Evolutionary conservation across 2,113 vertebrate genomes (phyloP).

Genomic region (Pedetes capensis): DNA sequence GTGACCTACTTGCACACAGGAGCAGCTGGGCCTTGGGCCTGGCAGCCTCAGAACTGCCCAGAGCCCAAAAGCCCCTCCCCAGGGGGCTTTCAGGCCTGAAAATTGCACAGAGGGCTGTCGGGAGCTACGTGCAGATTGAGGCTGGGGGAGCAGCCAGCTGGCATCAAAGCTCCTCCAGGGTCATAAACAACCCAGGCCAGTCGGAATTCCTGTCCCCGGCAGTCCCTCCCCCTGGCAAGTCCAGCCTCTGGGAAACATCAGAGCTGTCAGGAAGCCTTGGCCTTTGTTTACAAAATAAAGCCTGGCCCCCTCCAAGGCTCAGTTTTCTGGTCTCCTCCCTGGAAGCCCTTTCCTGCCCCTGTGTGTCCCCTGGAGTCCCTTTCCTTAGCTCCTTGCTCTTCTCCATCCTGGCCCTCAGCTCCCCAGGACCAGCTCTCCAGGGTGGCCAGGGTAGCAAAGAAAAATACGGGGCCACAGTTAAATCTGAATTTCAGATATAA

Average conservation of each 20-base stretch:
- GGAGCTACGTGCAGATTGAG: not conserved
- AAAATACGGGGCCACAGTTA: not conserved
- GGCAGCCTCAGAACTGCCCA: not conserved
- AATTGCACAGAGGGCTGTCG: accelerated
- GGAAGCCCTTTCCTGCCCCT: not conserved
- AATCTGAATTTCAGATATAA: too few species aligned
- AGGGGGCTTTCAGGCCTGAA: not conserved
- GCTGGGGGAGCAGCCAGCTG: not conserved
- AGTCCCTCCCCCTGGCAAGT: not conserved
- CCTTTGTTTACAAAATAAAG: not conserved
- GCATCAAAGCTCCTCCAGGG: not conserved
- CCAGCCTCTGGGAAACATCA: not conserved
- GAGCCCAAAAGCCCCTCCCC: not conserved
- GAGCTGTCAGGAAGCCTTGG: not conserved
- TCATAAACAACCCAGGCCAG: not conserved
- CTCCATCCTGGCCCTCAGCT: not conserved
- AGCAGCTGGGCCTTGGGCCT: too few species aligned
- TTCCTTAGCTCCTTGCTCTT: too few species aligned
- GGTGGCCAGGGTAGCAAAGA: not conserved
- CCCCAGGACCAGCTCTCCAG: not conserved
- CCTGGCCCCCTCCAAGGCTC: not conserved
- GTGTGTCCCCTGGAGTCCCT: too few species aligned
- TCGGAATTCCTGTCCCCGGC: not conserved
- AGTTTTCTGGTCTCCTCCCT: not conserved
- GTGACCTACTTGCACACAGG: accelerated